Base-by-base conservation (phyloP, 2,113 vertebrate species). In the Phalacrocorax aristotelis region DNA sequence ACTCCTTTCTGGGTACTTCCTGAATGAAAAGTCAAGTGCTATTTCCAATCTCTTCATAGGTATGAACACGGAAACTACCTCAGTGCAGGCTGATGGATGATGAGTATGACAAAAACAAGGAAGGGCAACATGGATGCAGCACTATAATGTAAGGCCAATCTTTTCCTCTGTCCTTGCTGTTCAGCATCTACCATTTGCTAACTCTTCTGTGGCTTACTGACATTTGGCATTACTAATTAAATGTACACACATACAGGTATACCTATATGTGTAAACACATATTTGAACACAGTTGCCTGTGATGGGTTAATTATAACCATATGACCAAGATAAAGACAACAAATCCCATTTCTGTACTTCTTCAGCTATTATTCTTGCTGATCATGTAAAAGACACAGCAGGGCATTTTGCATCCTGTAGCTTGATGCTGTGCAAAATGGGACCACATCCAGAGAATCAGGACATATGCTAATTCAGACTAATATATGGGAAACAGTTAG, bases 381-480 rank as follows among this genome's bases (percentile, higher is more conserved):
- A 83, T 89, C 65, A 71, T 86, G 70, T 89, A 90, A 83, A 92
- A 92, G 78, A 80, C 89, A 94, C 93, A 95, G 89, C 72, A 60
- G 90, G 80, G 48, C 29, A 65, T 86, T 89, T 87, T 94, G 89
- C 29, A 83, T 66, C 58, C 65, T 87, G 58, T 81, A 75, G 87
- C 54, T 94, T 83, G 85, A 96, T 93, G 80, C 64, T 91, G 74
- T 57, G 75, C 60, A 62, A 82, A 94, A 92, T 89, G 94, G 91
- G 94, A 96, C 90, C 85, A 58, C 89, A 95, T 89, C 93, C 87
- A 95, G 96, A 92, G 85, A 97, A 95, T 34, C 16, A 54, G 92
- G 87, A 96, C 93, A 92, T 97, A 92, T 97, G 89, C 82, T 96
- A 96, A 96, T 96, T 96, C 94, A 95, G 76, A 94, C 51, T 90